These are phyloP conservation scores for Tubulanus polymorphus DNA, from an alignment of 2,888 invertebrate species.

Conservation along the genomic window DNA sequence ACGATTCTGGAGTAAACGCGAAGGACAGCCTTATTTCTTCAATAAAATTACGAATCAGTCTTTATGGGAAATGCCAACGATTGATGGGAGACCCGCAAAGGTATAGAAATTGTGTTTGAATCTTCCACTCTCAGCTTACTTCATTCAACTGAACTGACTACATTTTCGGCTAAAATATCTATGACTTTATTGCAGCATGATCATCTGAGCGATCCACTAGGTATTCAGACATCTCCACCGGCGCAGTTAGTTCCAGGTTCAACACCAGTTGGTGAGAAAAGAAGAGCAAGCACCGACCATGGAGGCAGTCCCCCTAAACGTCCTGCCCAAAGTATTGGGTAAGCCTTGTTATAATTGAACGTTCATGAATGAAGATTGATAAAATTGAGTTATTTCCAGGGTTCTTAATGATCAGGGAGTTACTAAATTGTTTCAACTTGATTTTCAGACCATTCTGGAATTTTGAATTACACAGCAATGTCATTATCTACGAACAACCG, in stretches of 20 bases:
- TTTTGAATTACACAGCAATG: conserved; percentile 87
- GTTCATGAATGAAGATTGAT: conserved; percentile 6
- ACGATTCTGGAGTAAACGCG: conserved; percentile 93
- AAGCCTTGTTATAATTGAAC: conserved; percentile 27
- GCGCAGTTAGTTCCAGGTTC: conserved; percentile 38
- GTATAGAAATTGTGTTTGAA: not conserved
- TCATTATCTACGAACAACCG: conserved; percentile 80
- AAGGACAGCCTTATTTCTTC: conserved; percentile 94
- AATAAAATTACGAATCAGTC: conserved; percentile 93
- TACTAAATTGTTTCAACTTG: not conserved
- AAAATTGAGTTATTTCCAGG: not conserved
- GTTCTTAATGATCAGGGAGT: not conserved
- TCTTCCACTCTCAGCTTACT: not conserved
- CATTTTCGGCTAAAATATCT: not conserved
- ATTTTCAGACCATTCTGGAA: conserved; percentile 67
- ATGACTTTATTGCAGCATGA: conserved; percentile 63
- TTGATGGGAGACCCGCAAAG: conserved; percentile 51
- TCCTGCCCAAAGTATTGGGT: conserved; percentile 69
- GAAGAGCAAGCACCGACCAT: conserved; percentile 73
- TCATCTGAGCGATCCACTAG: conserved; percentile 85
- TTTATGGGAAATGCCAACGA: conserved; percentile 92
- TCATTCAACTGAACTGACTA: not conserved
- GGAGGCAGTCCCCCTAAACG: conserved; percentile 71
- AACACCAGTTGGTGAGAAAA: conserved; percentile 59
- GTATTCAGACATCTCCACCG: conserved; percentile 58